phyloP scores from a whole-genome alignment of 2,888 invertebrate species.

The Ochropleura leucogaster region DNA sequence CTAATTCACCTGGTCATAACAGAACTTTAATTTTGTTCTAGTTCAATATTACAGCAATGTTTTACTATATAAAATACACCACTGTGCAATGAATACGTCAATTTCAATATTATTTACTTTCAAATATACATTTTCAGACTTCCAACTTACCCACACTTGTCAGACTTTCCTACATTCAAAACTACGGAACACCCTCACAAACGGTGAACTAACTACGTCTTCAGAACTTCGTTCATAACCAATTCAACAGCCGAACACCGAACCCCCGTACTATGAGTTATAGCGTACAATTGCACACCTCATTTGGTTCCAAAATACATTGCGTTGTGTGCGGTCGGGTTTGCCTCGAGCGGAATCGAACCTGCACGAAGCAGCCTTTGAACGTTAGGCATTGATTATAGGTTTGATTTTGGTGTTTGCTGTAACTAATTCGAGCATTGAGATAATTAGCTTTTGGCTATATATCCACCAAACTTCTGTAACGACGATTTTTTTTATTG shows the following conservation, averaged over 20 bases:
- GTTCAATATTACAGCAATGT: background rate
- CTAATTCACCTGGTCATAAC: too few relatives aligned
- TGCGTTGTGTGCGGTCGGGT: constrained; percentile 49
- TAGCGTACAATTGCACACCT: constrained; percentile 56
- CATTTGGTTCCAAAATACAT: constrained; percentile 71
- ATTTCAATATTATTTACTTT: background rate
- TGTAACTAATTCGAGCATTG: constrained; percentile 13
- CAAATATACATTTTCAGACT: background rate
- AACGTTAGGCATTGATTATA: constrained; percentile 25
- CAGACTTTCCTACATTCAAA: background rate
- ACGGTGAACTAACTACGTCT: constrained; percentile 13
- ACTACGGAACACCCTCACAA: constrained; percentile 4
- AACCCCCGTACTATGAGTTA: constrained; percentile 32
- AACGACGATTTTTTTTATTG: background rate
- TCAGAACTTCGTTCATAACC: constrained; percentile 30
- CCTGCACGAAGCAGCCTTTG: constrained; percentile 46
- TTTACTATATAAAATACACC: background rate
- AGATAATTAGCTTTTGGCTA: constrained; percentile 23
- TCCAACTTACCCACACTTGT: background rate
- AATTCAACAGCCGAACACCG: constrained; percentile 21
- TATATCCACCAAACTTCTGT: background rate
- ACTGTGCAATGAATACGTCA: background rate
- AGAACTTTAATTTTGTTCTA: too few relatives aligned
- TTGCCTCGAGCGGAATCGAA: constrained; percentile 45
- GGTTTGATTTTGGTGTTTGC: constrained; percentile 28